A percentile compares a stretch with the other conserved stretches of the same genome.
Conservation (phyloP, 2,888 invertebrate species). For the Cheilosia vernalis region DNA sequence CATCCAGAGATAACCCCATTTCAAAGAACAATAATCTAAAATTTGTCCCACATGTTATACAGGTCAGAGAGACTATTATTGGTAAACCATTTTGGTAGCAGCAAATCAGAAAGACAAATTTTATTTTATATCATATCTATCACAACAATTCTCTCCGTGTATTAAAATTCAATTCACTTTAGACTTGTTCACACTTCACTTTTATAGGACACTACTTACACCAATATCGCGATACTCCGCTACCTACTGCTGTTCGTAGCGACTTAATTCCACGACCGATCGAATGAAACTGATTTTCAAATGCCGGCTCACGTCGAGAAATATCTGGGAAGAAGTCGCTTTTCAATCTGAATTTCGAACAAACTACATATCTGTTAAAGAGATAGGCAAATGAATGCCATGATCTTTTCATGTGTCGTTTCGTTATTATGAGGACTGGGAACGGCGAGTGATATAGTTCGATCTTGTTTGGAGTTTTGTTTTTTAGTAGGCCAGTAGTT, state of each 20-base stretch:
- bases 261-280: slow-evolving; percentile 66
- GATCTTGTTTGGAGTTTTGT: slow-evolving; percentile 2
- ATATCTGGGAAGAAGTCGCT: slow-evolving; percentile 44
- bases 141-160: too few species aligned
- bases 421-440: neutral
- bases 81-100: too few species aligned
- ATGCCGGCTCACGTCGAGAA: slow-evolving; percentile 36
- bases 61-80: too few species aligned
- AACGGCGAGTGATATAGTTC: neutral
- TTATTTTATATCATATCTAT: too few species aligned
- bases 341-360: slow-evolving; percentile 22
- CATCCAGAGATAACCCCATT: too few species aligned
- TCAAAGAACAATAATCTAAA: too few species aligned
- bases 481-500: slow-evolving; percentile 30
- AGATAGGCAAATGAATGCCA: slow-evolving; percentile 56
- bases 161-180: neutral
- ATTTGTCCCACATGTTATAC: too few species aligned
- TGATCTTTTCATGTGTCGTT: slow-evolving; percentile 41
- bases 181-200: slow-evolving; percentile 24
- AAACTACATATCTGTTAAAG: slow-evolving; percentile 43
- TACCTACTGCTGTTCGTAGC: slow-evolving; percentile 21
- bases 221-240: slow-evolving; percentile 43
- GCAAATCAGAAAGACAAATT: too few species aligned
- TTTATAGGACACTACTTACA: slow-evolving; percentile 44
- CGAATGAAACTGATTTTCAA: slow-evolving; percentile 64